phyloP scores from a whole-genome alignment of 2,888 invertebrate genomes.

The Chloroclystis v-ata region DNA sequence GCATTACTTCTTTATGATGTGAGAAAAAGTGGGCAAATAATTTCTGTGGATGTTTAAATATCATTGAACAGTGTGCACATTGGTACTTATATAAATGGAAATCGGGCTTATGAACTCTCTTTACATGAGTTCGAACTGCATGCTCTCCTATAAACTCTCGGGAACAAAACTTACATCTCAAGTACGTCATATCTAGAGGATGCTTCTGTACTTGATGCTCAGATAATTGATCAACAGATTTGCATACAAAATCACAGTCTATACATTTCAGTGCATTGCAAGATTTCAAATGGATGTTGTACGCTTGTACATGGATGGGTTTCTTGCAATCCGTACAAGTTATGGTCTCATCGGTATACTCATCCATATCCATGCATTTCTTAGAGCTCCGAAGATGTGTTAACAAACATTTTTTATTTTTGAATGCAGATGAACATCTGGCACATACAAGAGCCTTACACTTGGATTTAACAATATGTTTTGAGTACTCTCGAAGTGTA shows the following conservation, averaged over 20 bases:
- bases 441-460: slow-evolving; percentile 42
- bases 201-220: slow-evolving; percentile 47
- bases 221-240: slow-evolving; percentile 38
- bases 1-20: slow-evolving; percentile 45
- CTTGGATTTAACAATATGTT: slow-evolving; percentile 39
- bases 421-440: slow-evolving; percentile 42
- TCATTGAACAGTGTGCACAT: slow-evolving; percentile 47
- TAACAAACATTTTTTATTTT: slow-evolving; percentile 26
- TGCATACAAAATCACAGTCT: slow-evolving; percentile 42
- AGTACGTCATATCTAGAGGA: slow-evolving; percentile 38
- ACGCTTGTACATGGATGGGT: slow-evolving; percentile 17
- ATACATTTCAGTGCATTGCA: slow-evolving; percentile 49
- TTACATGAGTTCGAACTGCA: slow-evolving; percentile 50
- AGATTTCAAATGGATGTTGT: slow-evolving; percentile 32
- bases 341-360: neutral
- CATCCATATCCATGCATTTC: slow-evolving; percentile 17
- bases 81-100: slow-evolving; percentile 57
- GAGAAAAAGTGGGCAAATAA: slow-evolving; percentile 57
- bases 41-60: slow-evolving; percentile 58
- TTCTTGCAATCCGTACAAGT: slow-evolving; percentile 40
- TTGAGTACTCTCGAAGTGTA: slow-evolving; percentile 32
- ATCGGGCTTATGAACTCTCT: slow-evolving; percentile 40
- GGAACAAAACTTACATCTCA: slow-evolving; percentile 49
- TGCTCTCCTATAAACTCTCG: slow-evolving; percentile 48
- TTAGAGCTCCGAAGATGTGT: slow-evolving; percentile 32